Evolutionary conservation across 2,888 invertebrate genomes (phyloP), one percentile per base, ranked within the genome.

Genomic region (Onchidella celtica): DNA sequence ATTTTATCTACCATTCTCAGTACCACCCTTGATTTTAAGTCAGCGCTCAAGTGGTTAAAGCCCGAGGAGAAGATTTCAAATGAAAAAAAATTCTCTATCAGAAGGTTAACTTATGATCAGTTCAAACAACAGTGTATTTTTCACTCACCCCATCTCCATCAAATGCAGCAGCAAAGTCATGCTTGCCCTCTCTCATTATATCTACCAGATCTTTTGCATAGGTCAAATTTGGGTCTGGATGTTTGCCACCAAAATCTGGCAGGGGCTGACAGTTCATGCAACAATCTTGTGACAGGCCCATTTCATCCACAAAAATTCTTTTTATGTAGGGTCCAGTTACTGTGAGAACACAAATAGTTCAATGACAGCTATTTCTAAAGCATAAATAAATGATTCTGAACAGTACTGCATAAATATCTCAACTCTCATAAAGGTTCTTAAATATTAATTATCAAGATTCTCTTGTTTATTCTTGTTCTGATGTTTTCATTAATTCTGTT

Each of bases 261-360:
- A 98, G 94, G 0, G 98, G 97, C 0, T 95, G 95, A 63, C 96
- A 95, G 86, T 97, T 96, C 0, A 97, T 95, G 4, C 97, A 95
- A 90, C 95, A 96, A 61, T 95, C 94, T 1, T 95, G 94, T 1
- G 95, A 94, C 0, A 97, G 96, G 0, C 97, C 97, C 65, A 99
- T 94, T 91, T 97, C 97, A 66, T 97, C 95, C 17, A 97, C 94
- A 92, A 99, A 97, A 87, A 99, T 97, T 79, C 96, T 95, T 87
- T 95, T 95, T 0, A 98, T 97, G 94, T 99, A 99, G 0, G 98
- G 97, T 0, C 99, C 99, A 83, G 99, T 99, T 0, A 99, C 99
- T 97, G 91, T 6, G 94, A 87, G 34, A 66, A n/a, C 2, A 4
- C 59, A 59, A 59, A 59, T 47, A 11, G 9, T 6, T 11, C 17